Percentiles rank a stretch among this genome's conserved stretches.
These are phyloP conservation scores for Perithous albicinctus DNA, from an alignment of 2,888 invertebrate genomes.

Conservation along the genomic window DNA sequence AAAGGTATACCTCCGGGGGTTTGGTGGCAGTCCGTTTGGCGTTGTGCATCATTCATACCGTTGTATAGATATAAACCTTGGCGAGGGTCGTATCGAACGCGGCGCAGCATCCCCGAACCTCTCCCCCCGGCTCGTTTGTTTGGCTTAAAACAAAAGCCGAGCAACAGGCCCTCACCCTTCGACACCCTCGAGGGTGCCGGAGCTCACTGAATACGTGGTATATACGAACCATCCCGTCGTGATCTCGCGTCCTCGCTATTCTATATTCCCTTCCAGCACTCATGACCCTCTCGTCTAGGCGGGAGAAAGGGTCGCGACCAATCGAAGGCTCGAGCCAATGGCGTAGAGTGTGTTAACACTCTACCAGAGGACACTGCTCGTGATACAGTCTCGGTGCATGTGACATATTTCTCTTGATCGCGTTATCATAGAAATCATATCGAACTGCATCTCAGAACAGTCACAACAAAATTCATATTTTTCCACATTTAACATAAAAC, in stretches of 20 bases:
- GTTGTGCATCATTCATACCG: constrained; percentile 25
- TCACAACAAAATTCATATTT: too few species aligned
- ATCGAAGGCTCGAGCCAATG: constrained; percentile 23
- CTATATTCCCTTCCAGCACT: constrained; percentile 29
- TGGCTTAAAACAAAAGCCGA: constrained; percentile 74
- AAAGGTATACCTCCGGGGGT: constrained; percentile 1
- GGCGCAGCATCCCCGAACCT: constrained; percentile 31
- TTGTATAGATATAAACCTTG: constrained; percentile 40
- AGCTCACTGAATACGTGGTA: constrained; percentile 7
- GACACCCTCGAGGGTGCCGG: constrained; percentile 25
- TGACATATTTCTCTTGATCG: constrained; percentile 10
- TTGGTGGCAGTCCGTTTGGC: constrained; percentile 27
- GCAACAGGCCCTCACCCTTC: constrained; percentile 74
- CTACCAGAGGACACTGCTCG: background rate
- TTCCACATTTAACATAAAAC: too few species aligned
- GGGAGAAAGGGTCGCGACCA: constrained; percentile 33
- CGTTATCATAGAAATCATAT: background rate
- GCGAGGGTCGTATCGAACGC: constrained; percentile 63
- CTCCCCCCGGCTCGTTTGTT: constrained; percentile 61
- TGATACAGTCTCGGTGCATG: constrained; percentile 8
- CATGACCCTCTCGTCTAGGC: constrained; percentile 28
- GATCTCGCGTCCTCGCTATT: constrained; percentile 56
- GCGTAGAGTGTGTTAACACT: constrained; percentile 29
- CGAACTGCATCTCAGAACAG: too few species aligned
- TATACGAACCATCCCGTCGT: constrained; percentile 38